Conservation (phyloP, 2,797 vertebrate species). For the Salmo trutta region DNA sequence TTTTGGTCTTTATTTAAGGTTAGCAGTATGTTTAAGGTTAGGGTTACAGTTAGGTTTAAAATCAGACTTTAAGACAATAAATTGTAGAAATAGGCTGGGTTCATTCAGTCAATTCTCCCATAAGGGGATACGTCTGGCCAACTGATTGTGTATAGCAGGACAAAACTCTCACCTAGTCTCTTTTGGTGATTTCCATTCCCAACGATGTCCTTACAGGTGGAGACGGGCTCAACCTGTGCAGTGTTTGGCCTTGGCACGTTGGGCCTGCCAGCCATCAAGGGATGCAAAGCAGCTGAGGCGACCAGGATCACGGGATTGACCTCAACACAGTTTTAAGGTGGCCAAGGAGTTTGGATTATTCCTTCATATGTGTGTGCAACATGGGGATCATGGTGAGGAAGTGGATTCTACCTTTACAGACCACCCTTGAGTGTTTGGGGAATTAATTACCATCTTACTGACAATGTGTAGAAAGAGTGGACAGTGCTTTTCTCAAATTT, state of each 20-base stretch:
- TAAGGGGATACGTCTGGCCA: slow-evolving; percentile 82
- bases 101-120: slow-evolving; percentile 73
- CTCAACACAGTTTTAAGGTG: slow-evolving; percentile 79
- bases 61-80: too few species aligned
- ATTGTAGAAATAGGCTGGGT: too few species aligned
- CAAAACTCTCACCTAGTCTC: background rate
- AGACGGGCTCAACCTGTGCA: slow-evolving; percentile 78
- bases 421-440: background rate
- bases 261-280: slow-evolving; percentile 82
- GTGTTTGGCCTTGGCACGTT: slow-evolving; percentile 82
- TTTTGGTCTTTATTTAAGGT: too few species aligned
- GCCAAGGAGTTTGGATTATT: slow-evolving; percentile 80
- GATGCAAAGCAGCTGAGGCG: slow-evolving; percentile 79
- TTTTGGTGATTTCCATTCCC: background rate
- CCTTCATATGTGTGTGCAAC: slow-evolving; percentile 82
- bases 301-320: slow-evolving; percentile 81
- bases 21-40: too few species aligned
- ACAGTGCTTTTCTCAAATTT: too few species aligned
- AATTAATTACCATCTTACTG: too few species aligned
- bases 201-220: slow-evolving; percentile 68
- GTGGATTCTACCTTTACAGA: background rate
- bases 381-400: slow-evolving; percentile 65
- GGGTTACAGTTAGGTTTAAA: too few species aligned
- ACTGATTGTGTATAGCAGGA: background rate
- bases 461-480: too few species aligned